Percentiles rank a stretch among this genome's conserved stretches.
phyloP scores from a whole-genome alignment of 2,797 vertebrate species.

The Moxostoma hubbsi region DNA sequence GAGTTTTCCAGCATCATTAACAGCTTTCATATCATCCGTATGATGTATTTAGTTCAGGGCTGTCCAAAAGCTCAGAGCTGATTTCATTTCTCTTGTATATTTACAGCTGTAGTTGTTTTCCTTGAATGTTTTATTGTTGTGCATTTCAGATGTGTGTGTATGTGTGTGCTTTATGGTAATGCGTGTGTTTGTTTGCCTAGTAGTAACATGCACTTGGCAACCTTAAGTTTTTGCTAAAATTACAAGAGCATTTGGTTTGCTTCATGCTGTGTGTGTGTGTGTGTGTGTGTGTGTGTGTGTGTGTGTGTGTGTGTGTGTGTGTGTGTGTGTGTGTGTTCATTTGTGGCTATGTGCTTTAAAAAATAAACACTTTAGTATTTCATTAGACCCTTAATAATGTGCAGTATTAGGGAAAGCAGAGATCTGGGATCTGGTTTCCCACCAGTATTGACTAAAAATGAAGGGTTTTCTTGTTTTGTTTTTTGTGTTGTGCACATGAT shows the following conservation, averaged over 20 bases:
- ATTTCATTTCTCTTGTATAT: constrained; percentile 24
- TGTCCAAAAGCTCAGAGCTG: constrained; percentile 37
- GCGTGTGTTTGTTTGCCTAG: constrained; percentile 43
- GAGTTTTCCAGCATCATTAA: constrained; percentile 39
- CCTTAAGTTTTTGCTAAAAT: constrained; percentile 10
- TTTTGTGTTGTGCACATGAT: neutral
- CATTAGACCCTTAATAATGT: constrained; percentile 34
- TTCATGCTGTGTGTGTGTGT: neutral
- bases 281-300: constrained; percentile 22
- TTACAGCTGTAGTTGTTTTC: constrained; percentile 40
- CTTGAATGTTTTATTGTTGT: constrained; percentile 34
- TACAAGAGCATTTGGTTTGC: constrained; percentile 39
- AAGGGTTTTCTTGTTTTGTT: neutral
- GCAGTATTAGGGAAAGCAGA: constrained; percentile 22
- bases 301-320: neutral
- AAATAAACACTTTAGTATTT: constrained; percentile 42
- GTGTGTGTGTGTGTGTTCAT: constrained; percentile 25
- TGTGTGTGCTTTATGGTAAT: constrained; percentile 39
- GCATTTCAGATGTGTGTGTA: constrained; percentile 29
- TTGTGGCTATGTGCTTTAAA: constrained; percentile 44
- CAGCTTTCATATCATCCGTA: constrained; percentile 28
- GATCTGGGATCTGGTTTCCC: constrained; percentile 17
- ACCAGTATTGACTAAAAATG: neutral
- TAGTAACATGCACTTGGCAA: constrained; percentile 30
- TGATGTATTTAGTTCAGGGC: constrained; percentile 26